Evolutionary conservation across 2,113 vertebrate genomes (phyloP).

Genomic region (Amia ocellicauda): DNA sequence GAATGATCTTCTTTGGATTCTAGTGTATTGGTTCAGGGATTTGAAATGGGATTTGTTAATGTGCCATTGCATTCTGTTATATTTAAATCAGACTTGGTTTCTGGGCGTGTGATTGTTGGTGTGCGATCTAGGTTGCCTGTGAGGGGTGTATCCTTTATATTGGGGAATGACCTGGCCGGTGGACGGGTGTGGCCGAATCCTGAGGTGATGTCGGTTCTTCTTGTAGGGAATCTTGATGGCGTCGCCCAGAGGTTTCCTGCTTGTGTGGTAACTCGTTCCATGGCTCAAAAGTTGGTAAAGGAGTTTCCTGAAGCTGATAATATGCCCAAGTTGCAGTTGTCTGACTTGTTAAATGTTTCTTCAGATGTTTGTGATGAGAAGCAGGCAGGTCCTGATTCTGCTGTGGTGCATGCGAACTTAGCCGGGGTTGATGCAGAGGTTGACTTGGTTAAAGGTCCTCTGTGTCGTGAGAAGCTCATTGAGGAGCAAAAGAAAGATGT

Average conservation of each 20-base stretch:
- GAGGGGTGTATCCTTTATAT: constrained; percentile 1
- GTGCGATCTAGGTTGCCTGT: neutral
- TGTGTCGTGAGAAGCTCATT: too few relatives aligned
- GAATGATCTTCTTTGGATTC: neutral
- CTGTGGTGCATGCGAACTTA: neutral
- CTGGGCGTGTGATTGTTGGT: neutral
- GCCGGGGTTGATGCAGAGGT: neutral
- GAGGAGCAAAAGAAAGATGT: too few relatives aligned
- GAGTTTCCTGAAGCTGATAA: neutral
- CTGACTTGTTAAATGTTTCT: neutral
- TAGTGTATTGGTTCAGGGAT: neutral
- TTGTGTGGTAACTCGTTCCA: neutral
- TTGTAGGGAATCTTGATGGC: neutral
- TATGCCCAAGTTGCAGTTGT: neutral
- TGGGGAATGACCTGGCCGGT: neutral
- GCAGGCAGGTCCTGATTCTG: neutral
- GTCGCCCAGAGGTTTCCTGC: neutral
- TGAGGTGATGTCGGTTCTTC: neutral
- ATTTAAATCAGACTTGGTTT: neutral
- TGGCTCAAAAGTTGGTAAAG: neutral
- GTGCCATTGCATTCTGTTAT: neutral
- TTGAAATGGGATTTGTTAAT: neutral
- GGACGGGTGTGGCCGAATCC: neutral
- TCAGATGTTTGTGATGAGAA: too few relatives aligned
- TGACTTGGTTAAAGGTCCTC: too few relatives aligned